These are phyloP conservation scores for Leptatherina wallacei DNA, from an alignment of 2,797 vertebrate genomes.

Conservation along the genomic window DNA sequence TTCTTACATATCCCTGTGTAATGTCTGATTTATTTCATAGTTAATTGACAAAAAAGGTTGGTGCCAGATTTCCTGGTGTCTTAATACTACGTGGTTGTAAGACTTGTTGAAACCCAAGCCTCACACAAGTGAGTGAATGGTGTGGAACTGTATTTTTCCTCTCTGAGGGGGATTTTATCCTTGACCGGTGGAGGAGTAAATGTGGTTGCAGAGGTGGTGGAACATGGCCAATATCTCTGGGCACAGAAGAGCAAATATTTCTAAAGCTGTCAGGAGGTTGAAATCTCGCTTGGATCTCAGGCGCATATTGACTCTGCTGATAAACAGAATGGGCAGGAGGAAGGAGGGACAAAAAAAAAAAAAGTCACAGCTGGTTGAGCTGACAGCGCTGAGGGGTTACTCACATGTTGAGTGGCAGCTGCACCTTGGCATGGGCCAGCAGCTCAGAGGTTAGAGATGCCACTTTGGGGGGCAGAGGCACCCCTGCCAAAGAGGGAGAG, in stretches of 20 bases:
- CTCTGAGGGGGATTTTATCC: constrained; percentile 59
- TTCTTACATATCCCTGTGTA: neutral
- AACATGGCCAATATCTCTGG: constrained; percentile 57
- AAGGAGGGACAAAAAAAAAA: constrained; percentile 15
- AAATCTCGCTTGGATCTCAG: constrained; percentile 39
- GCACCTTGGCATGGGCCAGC: constrained; percentile 90
- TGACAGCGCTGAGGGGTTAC: constrained; percentile 65
- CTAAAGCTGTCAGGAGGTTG: constrained; percentile 42
- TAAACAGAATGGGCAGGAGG: constrained; percentile 11
- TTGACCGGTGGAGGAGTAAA: constrained; percentile 64
- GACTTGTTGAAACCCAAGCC: constrained; percentile 44
- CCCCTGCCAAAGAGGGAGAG: constrained; percentile 78
- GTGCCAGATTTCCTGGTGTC: neutral
- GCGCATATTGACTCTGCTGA: constrained; percentile 11
- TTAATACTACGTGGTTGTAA: constrained; percentile 11
- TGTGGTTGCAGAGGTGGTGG: constrained; percentile 61
- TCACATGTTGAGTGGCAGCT: constrained; percentile 98
- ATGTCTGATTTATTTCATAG: neutral
- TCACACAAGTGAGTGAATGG: constrained; percentile 18
- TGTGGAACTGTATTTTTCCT: constrained; percentile 47
- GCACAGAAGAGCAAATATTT: constrained; percentile 61
- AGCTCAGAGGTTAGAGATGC: constrained; percentile 89
- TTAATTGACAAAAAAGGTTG: neutral
- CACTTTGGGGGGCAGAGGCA: constrained; percentile 86
- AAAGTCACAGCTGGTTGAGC: constrained; percentile 31